Percentiles rank a stretch among this genome's conserved stretches.
Conservation (phyloP, 2,113 vertebrate genomes). For the Syrmaticus mikado region DNA sequence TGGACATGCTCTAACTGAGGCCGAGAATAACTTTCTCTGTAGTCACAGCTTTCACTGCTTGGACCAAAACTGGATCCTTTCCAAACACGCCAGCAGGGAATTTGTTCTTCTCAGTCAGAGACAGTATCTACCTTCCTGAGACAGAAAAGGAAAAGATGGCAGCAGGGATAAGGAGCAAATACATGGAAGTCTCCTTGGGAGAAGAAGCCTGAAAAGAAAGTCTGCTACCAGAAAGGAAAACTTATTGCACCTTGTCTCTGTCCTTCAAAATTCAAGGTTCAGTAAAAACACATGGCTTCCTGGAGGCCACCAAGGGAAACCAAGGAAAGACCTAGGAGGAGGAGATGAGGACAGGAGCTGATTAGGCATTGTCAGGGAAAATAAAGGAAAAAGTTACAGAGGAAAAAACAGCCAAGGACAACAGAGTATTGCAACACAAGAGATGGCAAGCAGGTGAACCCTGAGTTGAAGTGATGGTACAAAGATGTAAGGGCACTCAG, state of each 20-base stretch:
- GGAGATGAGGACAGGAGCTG: background rate
- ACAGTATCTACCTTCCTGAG: background rate
- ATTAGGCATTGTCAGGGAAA: background rate
- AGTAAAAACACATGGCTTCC: background rate
- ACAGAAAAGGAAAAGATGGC: background rate
- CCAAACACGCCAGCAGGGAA: background rate
- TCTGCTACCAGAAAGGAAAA: background rate
- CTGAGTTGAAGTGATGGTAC: background rate
- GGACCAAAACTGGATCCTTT: background rate
- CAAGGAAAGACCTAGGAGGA: background rate
- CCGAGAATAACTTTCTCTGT: background rate
- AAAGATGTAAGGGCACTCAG: background rate
- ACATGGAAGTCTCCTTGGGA: background rate
- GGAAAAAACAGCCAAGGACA: background rate
- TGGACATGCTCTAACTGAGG: constrained; percentile 20
- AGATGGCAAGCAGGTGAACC: background rate
- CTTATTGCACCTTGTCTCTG: background rate
- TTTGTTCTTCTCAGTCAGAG: background rate
- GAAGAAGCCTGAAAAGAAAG: background rate
- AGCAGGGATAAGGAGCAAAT: background rate
- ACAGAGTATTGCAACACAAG: background rate
- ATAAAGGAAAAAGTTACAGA: background rate
- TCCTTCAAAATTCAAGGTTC: background rate
- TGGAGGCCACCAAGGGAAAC: background rate
- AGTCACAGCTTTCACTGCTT: background rate